Conservation (phyloP, 1,140 invertebrate species). For the Zaprionus ghesquierei region DNA sequence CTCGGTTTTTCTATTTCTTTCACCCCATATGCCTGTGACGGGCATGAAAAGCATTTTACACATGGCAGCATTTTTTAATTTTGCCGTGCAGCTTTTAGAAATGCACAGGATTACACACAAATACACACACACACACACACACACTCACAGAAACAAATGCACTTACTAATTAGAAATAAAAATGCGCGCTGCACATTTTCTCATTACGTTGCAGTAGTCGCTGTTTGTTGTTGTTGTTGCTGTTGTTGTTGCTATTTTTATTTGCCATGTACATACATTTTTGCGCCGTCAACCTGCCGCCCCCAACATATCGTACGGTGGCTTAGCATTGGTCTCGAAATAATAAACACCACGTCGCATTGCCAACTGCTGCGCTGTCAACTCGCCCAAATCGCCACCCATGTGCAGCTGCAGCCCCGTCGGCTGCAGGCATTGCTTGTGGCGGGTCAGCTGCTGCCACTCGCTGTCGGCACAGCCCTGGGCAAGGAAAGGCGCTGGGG, state of each 20-base stretch:
- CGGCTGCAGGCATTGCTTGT: slow-evolving; percentile 45
- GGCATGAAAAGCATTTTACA: slow-evolving; percentile 82
- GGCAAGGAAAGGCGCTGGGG: slow-evolving; percentile 29
- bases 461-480: slow-evolving; percentile 45
- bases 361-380: slow-evolving; percentile 46
- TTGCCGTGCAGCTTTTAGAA: slow-evolving; percentile 74
- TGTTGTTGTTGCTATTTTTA: slow-evolving; percentile 32
- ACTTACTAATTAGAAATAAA: slow-evolving; percentile 81
- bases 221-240: slow-evolving; percentile 10
- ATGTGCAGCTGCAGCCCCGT: slow-evolving; percentile 46
- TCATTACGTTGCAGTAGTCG: slow-evolving; percentile 53
- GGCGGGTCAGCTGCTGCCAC: slow-evolving; percentile 66
- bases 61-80: slow-evolving; percentile 82
- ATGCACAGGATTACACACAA: slow-evolving; percentile 39
- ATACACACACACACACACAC: slow-evolving; percentile 32
- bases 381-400: slow-evolving; percentile 62
- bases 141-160: slow-evolving; percentile 41
- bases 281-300: neutral
- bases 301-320: slow-evolving; percentile 74
- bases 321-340: slow-evolving; percentile 78
- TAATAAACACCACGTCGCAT: slow-evolving; percentile 81
- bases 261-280: slow-evolving; percentile 26
- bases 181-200: slow-evolving; percentile 71
- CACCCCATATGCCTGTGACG: slow-evolving; percentile 43
- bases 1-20: slow-evolving; percentile 28